A percentile compares a stretch with the other conserved stretches of the same genome.
Evolutionary conservation across 2,113 vertebrate species (phyloP).

Genomic region (Antidorcas marsupialis): DNA sequence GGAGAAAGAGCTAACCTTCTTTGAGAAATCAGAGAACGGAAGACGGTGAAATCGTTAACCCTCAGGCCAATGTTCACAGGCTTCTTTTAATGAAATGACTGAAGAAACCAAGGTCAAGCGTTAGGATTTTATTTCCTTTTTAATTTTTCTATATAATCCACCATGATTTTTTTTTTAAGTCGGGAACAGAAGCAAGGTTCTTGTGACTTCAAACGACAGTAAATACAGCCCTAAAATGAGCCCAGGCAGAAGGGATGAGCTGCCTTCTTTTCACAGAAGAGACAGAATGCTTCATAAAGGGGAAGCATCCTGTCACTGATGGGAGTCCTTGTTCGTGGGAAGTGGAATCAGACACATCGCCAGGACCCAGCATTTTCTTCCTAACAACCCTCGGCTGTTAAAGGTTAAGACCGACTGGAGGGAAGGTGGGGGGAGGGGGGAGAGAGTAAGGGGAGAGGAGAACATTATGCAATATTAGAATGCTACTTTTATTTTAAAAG

Average conservation of each 20-base stretch:
- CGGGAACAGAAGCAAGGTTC: neutral
- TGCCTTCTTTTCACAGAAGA: neutral
- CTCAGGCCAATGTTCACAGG: neutral
- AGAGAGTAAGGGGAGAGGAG: neutral
- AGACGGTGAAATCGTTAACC: neutral
- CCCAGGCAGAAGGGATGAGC: neutral
- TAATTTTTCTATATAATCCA: neutral
- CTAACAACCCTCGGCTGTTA: neutral
- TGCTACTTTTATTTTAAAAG: constrained; percentile 85
- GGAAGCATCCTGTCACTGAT: neutral
- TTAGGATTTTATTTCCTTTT: neutral
- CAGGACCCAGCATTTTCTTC: neutral
- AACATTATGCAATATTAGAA: constrained; percentile 65
- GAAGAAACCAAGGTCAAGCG: neutral
- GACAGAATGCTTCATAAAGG: accelerated
- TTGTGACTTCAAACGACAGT: neutral
- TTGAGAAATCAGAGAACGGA: neutral
- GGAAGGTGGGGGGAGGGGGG: neutral
- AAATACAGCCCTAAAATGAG: neutral
- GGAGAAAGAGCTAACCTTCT: neutral
- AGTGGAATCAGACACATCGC: neutral
- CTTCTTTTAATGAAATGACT: neutral
- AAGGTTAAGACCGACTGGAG: constrained; percentile 52
- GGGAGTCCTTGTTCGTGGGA: accelerated
- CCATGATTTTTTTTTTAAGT: neutral